Evolutionary conservation across 1,140 invertebrate species (phyloP), one percentile per base, ranked within the genome.

Genomic region (Hesperophylax magnus): DNA sequence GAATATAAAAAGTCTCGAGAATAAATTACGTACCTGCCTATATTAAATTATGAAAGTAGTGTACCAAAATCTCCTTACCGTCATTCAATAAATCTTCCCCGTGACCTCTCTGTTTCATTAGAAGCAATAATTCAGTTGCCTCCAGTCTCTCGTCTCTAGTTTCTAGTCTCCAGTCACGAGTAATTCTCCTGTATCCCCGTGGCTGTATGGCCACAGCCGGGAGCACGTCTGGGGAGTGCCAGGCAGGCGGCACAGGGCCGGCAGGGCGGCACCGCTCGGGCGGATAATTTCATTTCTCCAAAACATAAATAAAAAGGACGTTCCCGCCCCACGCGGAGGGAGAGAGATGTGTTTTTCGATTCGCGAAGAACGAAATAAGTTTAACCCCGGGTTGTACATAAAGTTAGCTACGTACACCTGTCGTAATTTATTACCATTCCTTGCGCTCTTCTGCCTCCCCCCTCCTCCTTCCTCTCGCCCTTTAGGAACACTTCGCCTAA

Each of bases 371-470:
- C 24, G 61, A 79, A 81, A 83, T 83, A 83, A 83, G 82, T 83
- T 83, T 83, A 83, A 83, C 82, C 82, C 79, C 60, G 60, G 31
- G 63, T n/a, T 53, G 71, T 67, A 78, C 82, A 72, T 83, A 83
- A 83, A 81, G 53, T 83, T 81, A 61, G 74, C 82, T 83, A 63
- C 76, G 82, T 83, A 83, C 79, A 83, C 82, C 82, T 83, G 82
- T 81, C 79, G 79, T 81, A 83, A 83, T 83, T 83, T 83, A 83
- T 83, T 79, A 81, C 69, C 82, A 56, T 63, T 39, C 34, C 52
- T 67, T 27, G 34, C 76, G 76, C 74, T 15, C 74, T 27, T 4
- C 52, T 22, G 20, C 58, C 52, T 24, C 56, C 65, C 34, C 63
- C 8, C 34, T 20, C 60, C 20, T 47, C 53, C 39, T 4, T 9